Evolutionary conservation across 1,140 invertebrate species (phyloP).

Genomic region (Capitella teleta): DNA sequence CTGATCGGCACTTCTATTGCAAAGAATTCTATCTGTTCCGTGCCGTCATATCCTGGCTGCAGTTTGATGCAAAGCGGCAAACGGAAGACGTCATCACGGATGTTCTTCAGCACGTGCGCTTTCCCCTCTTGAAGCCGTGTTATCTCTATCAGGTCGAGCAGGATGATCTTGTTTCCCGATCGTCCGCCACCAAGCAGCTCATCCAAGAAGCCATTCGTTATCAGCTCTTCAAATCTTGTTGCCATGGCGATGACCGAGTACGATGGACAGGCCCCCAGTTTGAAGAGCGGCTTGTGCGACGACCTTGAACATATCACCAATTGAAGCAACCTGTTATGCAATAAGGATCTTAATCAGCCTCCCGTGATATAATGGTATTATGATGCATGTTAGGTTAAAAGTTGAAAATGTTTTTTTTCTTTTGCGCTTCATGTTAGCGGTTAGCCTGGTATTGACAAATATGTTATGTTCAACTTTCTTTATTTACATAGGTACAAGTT

Average conservation of each 20-base stretch:
- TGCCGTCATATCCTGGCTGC: constrained; percentile 10
- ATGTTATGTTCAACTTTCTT: no score
- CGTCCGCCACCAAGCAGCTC: background rate
- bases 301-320: no score
- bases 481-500: no score
- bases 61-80: background rate
- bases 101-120: constrained; percentile 8
- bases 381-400: no score
- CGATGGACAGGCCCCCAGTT: constrained; percentile 8
- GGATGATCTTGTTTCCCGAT: constrained; percentile 1
- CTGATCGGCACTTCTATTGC: constrained; percentile 11
- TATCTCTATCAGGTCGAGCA: constrained; percentile 8
- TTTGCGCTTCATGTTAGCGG: no score
- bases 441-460: no score
- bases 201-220: constrained; percentile 11
- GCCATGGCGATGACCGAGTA: constrained; percentile 3
- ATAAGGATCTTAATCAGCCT: no score
- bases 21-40: constrained; percentile 10
- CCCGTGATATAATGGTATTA: no score
- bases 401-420: no score
- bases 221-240: constrained; percentile 5
- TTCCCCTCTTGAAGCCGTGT: constrained; percentile 5
- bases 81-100: background rate
- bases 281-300: background rate
- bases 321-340: no score